Percentiles rank a stretch among this genome's conserved stretches.
Evolutionary conservation across 2,113 vertebrate species (phyloP).

Genomic region (Lepidothrix coronata): DNA sequence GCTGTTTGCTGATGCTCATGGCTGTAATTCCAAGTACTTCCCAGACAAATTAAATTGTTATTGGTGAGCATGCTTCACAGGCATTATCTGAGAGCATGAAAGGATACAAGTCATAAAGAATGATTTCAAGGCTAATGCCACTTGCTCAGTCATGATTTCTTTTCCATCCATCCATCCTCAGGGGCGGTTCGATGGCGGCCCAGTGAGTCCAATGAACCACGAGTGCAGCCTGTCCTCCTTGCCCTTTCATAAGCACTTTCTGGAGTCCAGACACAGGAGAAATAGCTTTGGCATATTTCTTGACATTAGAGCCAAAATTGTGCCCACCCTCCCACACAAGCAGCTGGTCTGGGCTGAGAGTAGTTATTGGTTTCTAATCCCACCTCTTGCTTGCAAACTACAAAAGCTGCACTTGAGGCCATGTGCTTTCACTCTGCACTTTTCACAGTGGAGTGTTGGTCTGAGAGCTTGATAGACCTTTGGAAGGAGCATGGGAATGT

Average conservation of each 20-base stretch:
- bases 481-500: not conserved
- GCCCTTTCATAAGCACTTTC: not conserved
- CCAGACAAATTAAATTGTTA: not conserved
- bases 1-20: not conserved
- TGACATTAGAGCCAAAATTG: not conserved
- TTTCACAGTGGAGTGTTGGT: not conserved
- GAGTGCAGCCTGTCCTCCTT: not conserved
- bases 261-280: not conserved
- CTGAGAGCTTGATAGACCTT: accelerated
- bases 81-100: not conserved
- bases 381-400: not conserved
- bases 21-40: not conserved
- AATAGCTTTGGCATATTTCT: not conserved
- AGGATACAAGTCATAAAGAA: not conserved
- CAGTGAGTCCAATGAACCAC: not conserved
- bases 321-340: not conserved
- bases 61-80: not conserved
- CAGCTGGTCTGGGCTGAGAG: not conserved
- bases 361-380: not conserved
- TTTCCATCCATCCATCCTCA: not conserved
- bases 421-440: not conserved
- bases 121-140: not conserved
- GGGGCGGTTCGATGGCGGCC: not conserved
- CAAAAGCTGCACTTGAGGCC: not conserved
- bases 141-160: accelerated